Evolutionary conservation across 2,888 invertebrate genomes (phyloP), one percentile per base, ranked within the genome.

Genomic region (Drosophila tripunctata): DNA sequence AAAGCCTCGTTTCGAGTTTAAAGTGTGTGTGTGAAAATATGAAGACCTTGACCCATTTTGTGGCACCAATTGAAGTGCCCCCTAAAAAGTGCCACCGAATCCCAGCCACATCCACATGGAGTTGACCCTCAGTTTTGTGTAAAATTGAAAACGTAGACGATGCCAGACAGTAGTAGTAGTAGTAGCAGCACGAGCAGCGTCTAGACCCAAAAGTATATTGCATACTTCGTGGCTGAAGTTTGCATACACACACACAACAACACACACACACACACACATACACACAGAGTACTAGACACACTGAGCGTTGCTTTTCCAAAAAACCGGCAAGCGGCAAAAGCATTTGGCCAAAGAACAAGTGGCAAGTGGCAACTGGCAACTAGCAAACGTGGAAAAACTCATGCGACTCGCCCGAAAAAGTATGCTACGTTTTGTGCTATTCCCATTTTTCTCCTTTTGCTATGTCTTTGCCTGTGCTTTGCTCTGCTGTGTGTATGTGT

Each of bases 171-270:
- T 64, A 57, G n/a, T n/a, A n/a, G n/a, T n/a, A n/a, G n/a, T n/a
- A n/a, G n/a, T n/a, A n/a, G n/a, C n/a, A n/a, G 57, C 69, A 77
- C 66, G 54, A 66, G 61, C 45, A 69, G 67, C 72, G 76, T 73
- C 78, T 71, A 78, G 78, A 78, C 72, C 85, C 85, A 78, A 85
- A 85, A 85, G 86, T 86, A 83, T 83, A 86, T 83, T 80, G 78
- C 83, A 83, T 74, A 76, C 82, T 80, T 80, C 69, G 76, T 67
- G 68, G 67, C 67, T 85, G 82, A 81, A 81, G 81, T 81, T 81
- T 61, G 55, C 67, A 56, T 62, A 62, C 69, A 64, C 76, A 66
- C 52, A 64, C 54, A 64, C 38, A 66, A 35, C 56, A 31, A 62
- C 27, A 33, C 12, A 36, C 4, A 30, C 38, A 52, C 12, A 40